Evolutionary conservation across 2,888 invertebrate genomes (phyloP), one percentile per base, ranked within the genome.

Genomic region (Teleiodes luculella): DNA sequence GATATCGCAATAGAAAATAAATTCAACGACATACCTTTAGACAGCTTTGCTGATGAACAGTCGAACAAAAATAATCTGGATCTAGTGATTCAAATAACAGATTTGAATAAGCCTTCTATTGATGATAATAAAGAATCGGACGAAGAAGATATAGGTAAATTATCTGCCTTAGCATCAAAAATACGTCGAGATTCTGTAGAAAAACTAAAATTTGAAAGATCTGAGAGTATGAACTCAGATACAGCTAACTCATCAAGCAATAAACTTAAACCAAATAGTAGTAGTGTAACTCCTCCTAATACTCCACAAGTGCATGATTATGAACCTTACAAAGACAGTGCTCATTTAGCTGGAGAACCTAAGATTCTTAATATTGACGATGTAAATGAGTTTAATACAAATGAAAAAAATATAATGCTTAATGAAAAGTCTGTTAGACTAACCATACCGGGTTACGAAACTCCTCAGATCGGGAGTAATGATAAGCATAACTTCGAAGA

Each of bases 401-500:
- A 2, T 5, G 13, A 18, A 30, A 31, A 61, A 24, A 54, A 16
- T 14, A n/a, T n/a, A n/a, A n/a, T n/a, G n/a, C n/a, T n/a, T n/a
- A n/a, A n/a, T n/a, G n/a, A n/a, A n/a, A n/a, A n/a, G n/a, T n/a
- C n/a, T n/a, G n/a, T n/a, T n/a, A n/a, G n/a, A n/a, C n/a, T n/a
- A n/a, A n/a, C n/a, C n/a, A n/a, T n/a, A n/a, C n/a, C n/a, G n/a
- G n/a, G n/a, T n/a, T n/a, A n/a, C n/a, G 47, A 56, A 41, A 24
- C 24, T 24, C 6, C 3, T 24, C 24, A 24, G 24, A 55, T 63
- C 0, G 62, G 60, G 60, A 56, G 56, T 24, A 61, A 55, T 39
- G 60, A 8, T 11, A 33, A 33, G 3, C 8, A 33, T 3, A n/a
- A 33, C 33, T 3, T 33, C 4, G 33, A 33, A 5, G 11, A 5